Conservation (phyloP, 2,888 invertebrate species). For the Agonum fuliginosum region DNA sequence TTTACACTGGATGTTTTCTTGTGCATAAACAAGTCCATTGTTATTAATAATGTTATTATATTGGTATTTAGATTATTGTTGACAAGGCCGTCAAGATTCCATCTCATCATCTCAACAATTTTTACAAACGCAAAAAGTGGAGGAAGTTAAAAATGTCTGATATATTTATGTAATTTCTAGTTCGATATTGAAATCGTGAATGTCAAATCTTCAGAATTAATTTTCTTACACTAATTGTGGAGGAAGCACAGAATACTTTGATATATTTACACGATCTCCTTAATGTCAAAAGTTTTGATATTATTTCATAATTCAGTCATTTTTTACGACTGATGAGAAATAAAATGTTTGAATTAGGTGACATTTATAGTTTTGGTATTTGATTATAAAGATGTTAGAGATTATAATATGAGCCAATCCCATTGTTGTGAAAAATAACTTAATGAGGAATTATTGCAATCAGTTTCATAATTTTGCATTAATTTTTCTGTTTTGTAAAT, state of each 20-base stretch:
- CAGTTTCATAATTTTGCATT: neutral
- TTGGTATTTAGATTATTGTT: slow-evolving; percentile 17
- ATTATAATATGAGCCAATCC: neutral
- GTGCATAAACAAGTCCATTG: neutral
- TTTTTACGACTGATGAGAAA: neutral
- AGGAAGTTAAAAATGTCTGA: neutral
- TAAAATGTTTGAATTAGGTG: slow-evolving; percentile 2
- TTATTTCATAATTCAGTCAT: neutral
- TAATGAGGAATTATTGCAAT: neutral
- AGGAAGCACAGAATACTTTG: neutral
- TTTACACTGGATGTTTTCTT: neutral
- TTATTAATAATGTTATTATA: neutral
- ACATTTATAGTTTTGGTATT: neutral
- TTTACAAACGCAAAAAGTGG: neutral
- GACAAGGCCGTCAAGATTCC: neutral
- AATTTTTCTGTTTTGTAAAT: neutral
- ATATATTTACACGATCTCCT: neutral
- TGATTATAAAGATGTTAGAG: neutral
- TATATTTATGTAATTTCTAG: slow-evolving; percentile 31
- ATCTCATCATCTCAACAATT: neutral
- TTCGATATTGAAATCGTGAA: slow-evolving; percentile 33
- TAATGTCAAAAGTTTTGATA: neutral
- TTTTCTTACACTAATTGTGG: neutral
- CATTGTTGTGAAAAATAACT: neutral
- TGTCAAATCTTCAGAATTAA: neutral